phyloP scores from a whole-genome alignment of 1,140 invertebrate genomes.

The Doryteuthis pealeii region DNA sequence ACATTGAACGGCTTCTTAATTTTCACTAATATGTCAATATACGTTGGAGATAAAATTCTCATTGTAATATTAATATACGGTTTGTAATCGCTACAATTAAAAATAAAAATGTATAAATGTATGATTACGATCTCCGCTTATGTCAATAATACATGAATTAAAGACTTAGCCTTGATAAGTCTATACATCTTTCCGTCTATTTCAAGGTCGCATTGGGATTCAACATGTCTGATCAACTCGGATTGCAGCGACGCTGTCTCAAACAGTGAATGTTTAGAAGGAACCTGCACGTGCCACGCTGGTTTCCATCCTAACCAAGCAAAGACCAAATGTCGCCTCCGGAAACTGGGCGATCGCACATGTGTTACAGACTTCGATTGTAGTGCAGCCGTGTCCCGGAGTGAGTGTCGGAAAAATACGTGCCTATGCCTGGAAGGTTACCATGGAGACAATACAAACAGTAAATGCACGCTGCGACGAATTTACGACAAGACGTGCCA shows the following conservation, averaged over 20 bases:
- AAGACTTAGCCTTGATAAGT: too few relatives aligned
- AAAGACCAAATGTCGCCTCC: constrained; percentile 17
- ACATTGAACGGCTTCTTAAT: too few relatives aligned
- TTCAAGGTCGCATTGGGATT: constrained; percentile 5
- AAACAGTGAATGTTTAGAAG: constrained; percentile 26
- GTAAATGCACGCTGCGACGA: constrained; percentile 15
- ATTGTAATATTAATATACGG: too few relatives aligned
- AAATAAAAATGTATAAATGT: too few relatives aligned
- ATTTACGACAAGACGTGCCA: constrained; percentile 26
- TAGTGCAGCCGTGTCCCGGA: constrained; percentile 25
- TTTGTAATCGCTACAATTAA: too few relatives aligned
- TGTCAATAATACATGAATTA: too few relatives aligned
- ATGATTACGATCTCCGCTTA: too few relatives aligned
- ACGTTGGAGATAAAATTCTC: too few relatives aligned
- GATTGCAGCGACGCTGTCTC: constrained; percentile 28
- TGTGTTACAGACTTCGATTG: constrained; percentile 29
- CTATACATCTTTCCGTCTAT: too few relatives aligned
- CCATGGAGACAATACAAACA: constrained; percentile 14
- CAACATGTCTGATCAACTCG: constrained; percentile 13
- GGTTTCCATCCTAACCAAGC: constrained; percentile 24
- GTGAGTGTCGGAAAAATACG: constrained; percentile 21
- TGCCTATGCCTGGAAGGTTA: constrained; percentile 33
- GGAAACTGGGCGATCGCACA: constrained; percentile 28
- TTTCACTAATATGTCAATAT: too few relatives aligned
- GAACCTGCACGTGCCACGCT: constrained; percentile 26